phyloP scores from a whole-genome alignment of 2,888 invertebrate genomes.

The Seira ritae region DNA sequence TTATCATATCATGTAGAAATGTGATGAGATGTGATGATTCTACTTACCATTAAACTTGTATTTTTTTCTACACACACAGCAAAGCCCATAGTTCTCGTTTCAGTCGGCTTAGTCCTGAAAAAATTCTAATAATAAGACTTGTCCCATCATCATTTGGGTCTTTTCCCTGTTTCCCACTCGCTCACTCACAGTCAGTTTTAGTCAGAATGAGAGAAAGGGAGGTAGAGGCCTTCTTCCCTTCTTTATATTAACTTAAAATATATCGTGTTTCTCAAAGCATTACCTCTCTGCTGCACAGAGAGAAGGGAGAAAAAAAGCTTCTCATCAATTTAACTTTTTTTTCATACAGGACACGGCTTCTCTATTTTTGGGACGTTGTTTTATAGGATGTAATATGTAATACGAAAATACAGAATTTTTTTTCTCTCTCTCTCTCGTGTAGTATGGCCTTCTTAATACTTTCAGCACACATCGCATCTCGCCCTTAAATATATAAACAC shows the following conservation, averaged over 20 bases:
- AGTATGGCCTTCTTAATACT: neutral
- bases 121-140: constrained; percentile 36
- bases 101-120: constrained; percentile 21
- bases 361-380: neutral
- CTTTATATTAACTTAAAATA: neutral
- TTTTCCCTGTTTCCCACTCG: neutral
- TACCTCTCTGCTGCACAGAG: constrained; percentile 9
- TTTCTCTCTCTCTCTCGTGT: neutral
- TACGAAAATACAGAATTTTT: neutral
- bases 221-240: constrained; percentile 2
- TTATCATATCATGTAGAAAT: constrained; percentile 61
- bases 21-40: constrained; percentile 64
- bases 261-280: constrained; percentile 5
- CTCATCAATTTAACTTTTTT: constrained; percentile 54
- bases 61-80: constrained; percentile 21
- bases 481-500: neutral
- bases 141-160: constrained; percentile 32
- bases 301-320: constrained; percentile 40
- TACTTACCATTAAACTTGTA: constrained; percentile 54
- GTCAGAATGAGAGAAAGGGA: constrained; percentile 22
- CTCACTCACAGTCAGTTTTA: neutral
- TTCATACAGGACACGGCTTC: neutral
- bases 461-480: neutral
- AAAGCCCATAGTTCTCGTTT: constrained; percentile 23
- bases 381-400: neutral